Evolutionary conservation across 2,113 vertebrate genomes (phyloP).

Genomic region (Tylochromis polylepis): DNA sequence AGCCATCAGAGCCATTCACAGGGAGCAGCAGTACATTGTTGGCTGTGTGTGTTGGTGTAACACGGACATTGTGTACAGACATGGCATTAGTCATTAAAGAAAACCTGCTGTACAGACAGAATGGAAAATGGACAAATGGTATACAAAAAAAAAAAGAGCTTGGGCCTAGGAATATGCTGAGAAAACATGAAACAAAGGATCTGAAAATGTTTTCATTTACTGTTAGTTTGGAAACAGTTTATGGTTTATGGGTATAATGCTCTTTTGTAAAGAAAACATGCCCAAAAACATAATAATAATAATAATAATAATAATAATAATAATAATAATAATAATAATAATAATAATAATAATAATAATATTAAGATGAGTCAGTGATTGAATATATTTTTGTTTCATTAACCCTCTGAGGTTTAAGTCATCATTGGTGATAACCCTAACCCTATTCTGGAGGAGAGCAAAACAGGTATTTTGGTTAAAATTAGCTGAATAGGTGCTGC

Average conservation of each 20-base stretch:
- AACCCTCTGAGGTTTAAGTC: background rate
- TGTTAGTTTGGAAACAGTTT: background rate
- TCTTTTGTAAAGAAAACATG: background rate
- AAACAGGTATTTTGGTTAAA: background rate
- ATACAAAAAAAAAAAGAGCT: background rate
- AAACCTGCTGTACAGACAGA: background rate
- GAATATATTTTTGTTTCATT: background rate
- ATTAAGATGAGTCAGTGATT: background rate
- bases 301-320: too few species aligned
- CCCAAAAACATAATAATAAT: background rate
- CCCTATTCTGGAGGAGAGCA: background rate
- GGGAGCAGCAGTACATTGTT: background rate
- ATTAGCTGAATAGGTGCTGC: background rate
- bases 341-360: too few species aligned
- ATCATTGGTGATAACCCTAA: background rate
- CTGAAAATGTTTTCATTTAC: background rate
- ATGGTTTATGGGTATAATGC: background rate
- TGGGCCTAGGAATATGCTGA: background rate
- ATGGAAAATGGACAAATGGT: background rate
- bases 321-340: too few species aligned
- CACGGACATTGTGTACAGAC: background rate
- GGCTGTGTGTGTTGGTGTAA: background rate
- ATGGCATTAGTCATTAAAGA: background rate
- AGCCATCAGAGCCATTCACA: slow-evolving; percentile 40
- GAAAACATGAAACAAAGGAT: background rate